These are phyloP conservation scores for Grapholita molesta DNA, from an alignment of 1,140 invertebrate genomes.

Conservation along the genomic window DNA sequence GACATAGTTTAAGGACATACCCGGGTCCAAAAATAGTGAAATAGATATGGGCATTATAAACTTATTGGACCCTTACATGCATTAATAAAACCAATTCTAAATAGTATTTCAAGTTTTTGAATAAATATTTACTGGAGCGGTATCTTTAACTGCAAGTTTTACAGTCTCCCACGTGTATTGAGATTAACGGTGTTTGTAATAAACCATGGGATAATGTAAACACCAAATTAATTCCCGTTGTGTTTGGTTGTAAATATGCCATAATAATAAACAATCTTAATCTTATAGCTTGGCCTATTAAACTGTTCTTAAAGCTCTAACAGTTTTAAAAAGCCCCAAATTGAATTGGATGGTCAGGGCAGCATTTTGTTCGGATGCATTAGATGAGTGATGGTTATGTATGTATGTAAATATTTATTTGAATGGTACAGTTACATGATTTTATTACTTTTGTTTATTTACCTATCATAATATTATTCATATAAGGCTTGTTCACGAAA, in stretches of 20 bases:
- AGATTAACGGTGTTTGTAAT: conserved; percentile 14
- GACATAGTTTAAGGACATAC: no score
- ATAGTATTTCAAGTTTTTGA: not conserved
- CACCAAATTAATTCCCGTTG: not conserved
- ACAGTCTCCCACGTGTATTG: not conserved
- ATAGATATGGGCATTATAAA: no score
- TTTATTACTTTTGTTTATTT: no score
- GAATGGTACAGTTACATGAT: no score
- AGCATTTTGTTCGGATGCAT: no score
- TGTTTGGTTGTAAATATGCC: not conserved
- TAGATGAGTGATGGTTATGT: no score
- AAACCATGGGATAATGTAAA: not conserved
- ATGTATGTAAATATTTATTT: no score
- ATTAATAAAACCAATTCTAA: not conserved
- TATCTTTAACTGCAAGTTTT: not conserved
- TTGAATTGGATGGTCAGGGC: not conserved
- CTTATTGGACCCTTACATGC: not conserved
- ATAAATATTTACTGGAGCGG: not conserved
- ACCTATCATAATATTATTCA: no score
- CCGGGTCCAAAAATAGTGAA: no score
- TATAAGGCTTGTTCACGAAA: no score
- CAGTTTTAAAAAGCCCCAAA: not conserved
- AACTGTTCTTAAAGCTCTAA: not conserved
- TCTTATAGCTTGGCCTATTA: not conserved
- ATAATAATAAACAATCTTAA: conserved; percentile 6